A percentile compares a stretch with the other conserved stretches of the same genome.
Evolutionary conservation across 2,113 vertebrate species (phyloP).

Genomic region (Pangasianodon hypophthalmus): DNA sequence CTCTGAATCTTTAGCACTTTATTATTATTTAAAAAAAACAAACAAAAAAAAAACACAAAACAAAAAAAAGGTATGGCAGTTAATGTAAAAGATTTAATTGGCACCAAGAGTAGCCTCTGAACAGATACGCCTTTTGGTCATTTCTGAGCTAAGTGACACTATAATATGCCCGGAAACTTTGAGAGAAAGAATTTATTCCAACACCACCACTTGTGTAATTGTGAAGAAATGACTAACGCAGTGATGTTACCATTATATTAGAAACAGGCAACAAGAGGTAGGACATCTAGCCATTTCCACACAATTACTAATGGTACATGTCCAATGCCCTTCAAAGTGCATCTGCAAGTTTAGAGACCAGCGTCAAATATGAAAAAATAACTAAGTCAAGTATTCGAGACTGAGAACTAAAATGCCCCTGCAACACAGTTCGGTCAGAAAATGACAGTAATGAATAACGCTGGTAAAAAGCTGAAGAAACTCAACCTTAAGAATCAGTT

Average conservation of each 20-base stretch:
- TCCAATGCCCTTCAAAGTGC: slow-evolving; percentile 74
- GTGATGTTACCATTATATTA: slow-evolving; percentile 79
- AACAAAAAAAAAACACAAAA: too few species aligned
- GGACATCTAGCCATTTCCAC: slow-evolving; percentile 76
- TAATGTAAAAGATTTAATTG: slow-evolving; percentile 32
- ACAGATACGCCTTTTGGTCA: slow-evolving; percentile 16
- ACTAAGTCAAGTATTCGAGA: slow-evolving; percentile 77
- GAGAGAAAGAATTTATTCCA: slow-evolving; percentile 48
- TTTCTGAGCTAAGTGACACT: slow-evolving; percentile 11
- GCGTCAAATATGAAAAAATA: slow-evolving; percentile 72
- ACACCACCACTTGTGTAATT: slow-evolving; percentile 66
- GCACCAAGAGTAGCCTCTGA: slow-evolving; percentile 26
- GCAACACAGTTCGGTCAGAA: slow-evolving; percentile 71
- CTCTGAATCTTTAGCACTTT: slow-evolving; percentile 39
- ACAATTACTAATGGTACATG: slow-evolving; percentile 68
- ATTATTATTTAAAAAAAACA: slow-evolving; percentile 60
- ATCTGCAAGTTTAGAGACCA: slow-evolving; percentile 74
- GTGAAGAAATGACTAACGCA: slow-evolving; percentile 77
- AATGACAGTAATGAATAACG: slow-evolving; percentile 59
- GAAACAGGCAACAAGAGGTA: slow-evolving; percentile 83
- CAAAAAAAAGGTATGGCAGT: slow-evolving; percentile 50
- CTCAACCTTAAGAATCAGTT: slow-evolving; percentile 50
- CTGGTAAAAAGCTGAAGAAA: slow-evolving; percentile 51
- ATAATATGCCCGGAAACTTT: slow-evolving; percentile 35
- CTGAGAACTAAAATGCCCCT: slow-evolving; percentile 73